Evolutionary conservation across 2,888 invertebrate genomes (phyloP).

Genomic region (Noctua comes): DNA sequence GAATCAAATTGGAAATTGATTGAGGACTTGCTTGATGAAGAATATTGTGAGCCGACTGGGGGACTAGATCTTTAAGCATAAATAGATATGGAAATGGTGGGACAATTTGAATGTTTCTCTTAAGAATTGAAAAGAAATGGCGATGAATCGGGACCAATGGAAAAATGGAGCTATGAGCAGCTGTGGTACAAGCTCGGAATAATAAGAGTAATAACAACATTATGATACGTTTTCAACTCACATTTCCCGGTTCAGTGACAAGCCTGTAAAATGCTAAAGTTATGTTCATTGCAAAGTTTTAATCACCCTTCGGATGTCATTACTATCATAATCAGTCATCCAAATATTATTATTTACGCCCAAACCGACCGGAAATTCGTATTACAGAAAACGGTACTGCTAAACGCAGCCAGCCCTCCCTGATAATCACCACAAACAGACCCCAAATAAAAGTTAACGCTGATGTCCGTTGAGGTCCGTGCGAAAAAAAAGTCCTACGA

Average conservation of each 20-base stretch:
- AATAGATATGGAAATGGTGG: neutral
- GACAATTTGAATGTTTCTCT: too few species aligned
- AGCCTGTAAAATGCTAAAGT: neutral
- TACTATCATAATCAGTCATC: neutral
- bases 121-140: neutral
- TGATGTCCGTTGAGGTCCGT: slow-evolving; percentile 49
- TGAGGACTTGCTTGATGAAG: slow-evolving; percentile 28
- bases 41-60: neutral
- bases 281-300: neutral
- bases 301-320: neutral
- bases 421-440: slow-evolving; percentile 56
- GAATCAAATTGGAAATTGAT: slow-evolving; percentile 54
- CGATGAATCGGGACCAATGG: neutral
- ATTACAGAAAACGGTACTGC: slow-evolving; percentile 5
- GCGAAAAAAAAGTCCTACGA: slow-evolving; percentile 66
- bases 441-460: slow-evolving; percentile 64
- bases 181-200: neutral
- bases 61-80: neutral
- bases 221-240: neutral
- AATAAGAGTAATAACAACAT: neutral
- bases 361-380: slow-evolving; percentile 19
- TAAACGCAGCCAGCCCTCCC: slow-evolving; percentile 43
- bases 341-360: neutral
- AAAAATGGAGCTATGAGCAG: neutral
- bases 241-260: neutral